A percentile compares a stretch with the other conserved stretches of the same genome.
These are phyloP conservation scores for Heterotis niloticus DNA, from an alignment of 2,113 vertebrate genomes.

Conservation along the genomic window DNA sequence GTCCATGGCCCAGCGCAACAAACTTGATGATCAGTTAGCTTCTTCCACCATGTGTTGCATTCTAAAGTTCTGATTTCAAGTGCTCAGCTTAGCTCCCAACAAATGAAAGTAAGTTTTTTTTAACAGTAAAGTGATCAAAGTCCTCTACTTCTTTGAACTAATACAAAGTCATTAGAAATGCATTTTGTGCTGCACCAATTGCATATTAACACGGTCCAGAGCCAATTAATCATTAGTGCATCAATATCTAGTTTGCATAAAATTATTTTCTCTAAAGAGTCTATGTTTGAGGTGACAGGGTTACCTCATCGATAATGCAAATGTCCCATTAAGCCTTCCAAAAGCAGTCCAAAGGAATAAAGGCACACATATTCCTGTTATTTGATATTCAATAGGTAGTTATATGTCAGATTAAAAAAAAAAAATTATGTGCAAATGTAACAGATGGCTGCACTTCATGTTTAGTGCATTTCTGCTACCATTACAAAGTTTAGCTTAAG, in stretches of 20 bases:
- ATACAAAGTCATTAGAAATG: constrained; percentile 97
- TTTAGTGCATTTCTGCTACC: too few species aligned
- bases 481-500: too few species aligned
- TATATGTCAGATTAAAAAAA: constrained; percentile 50
- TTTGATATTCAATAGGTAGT: constrained; percentile 60
- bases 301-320: constrained; percentile 98
- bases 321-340: constrained; percentile 82
- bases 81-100: constrained; percentile 51
- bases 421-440: constrained; percentile 26
- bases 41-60: constrained; percentile 26
- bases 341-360: constrained; percentile 83
- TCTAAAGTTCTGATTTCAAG: constrained; percentile 47
- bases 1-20: background rate
- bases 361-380: constrained; percentile 68
- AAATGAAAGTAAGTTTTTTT: constrained; percentile 58
- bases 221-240: constrained; percentile 99
- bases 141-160: constrained; percentile 88
- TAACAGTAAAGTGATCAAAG: constrained; percentile 66
- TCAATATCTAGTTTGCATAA: constrained; percentile 99
- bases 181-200: constrained; percentile 89
- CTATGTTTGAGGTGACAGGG: constrained; percentile 93
- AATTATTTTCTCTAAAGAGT: constrained; percentile 97
- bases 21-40: constrained; percentile 14
- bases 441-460: too few species aligned
- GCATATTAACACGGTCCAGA: constrained; percentile 95